phyloP scores from a whole-genome alignment of 2,113 vertebrate genomes.

The Apteryx mantelli region DNA sequence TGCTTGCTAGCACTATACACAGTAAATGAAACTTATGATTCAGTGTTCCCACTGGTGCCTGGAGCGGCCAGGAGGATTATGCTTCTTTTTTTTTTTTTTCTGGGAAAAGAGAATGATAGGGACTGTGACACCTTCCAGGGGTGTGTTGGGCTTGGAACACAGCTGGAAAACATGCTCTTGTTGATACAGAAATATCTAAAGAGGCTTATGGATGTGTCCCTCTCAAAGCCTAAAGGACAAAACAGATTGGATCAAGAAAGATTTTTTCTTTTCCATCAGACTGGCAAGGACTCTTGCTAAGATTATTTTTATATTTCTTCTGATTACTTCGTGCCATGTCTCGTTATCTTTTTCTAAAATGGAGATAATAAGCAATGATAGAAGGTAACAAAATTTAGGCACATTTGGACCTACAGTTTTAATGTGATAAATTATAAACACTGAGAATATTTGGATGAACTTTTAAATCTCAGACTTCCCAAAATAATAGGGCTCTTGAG shows the following conservation, averaged over 20 bases:
- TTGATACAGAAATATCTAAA: neutral
- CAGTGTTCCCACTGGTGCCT: neutral
- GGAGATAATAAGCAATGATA: neutral
- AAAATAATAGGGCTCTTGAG: neutral
- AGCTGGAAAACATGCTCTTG: neutral
- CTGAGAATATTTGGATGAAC: neutral
- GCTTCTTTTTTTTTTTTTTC: neutral
- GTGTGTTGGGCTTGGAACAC: neutral
- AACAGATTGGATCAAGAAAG: neutral
- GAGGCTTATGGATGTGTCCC: neutral
- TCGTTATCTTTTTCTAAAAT: neutral
- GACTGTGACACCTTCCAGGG: neutral
- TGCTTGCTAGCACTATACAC: neutral
- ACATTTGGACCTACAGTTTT: neutral
- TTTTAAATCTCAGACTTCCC: neutral
- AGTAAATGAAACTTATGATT: neutral
- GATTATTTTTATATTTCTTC: neutral
- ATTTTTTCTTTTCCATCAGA: neutral
- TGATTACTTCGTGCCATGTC: neutral
- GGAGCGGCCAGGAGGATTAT: neutral
- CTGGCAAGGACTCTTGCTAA: neutral
- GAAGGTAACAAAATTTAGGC: neutral
- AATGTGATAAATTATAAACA: neutral
- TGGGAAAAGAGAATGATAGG: neutral
- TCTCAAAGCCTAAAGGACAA: neutral